Evolutionary conservation across 2,797 vertebrate genomes (phyloP).

Genomic region (Ceryle rudis): DNA sequence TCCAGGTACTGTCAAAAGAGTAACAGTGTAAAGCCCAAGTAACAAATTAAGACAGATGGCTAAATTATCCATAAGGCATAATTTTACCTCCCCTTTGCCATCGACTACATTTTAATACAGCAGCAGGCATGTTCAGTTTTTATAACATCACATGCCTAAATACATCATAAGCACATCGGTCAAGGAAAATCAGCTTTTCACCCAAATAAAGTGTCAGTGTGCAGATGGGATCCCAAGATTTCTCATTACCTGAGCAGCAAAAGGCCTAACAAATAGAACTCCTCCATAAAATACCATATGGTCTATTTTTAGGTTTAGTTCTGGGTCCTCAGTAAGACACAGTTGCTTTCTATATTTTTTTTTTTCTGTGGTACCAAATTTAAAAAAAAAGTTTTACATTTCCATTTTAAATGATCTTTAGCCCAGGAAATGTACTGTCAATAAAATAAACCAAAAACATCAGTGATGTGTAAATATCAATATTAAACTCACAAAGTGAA

Average conservation of each 20-base stretch:
- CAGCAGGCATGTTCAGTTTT: background rate
- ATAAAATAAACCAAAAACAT: background rate
- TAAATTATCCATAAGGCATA: background rate
- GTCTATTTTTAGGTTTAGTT: background rate
- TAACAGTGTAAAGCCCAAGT: background rate
- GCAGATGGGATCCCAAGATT: background rate
- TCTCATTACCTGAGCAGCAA: background rate
- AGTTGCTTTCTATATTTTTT: background rate
- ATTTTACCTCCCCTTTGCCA: background rate
- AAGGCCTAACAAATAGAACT: background rate
- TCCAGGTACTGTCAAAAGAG: background rate
- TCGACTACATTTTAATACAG: background rate
- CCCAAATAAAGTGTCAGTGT: background rate
- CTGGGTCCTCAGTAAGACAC: background rate
- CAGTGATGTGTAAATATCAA: background rate
- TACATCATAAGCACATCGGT: accelerated
- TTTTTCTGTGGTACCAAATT: background rate
- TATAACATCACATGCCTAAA: background rate
- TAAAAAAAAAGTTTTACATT: background rate
- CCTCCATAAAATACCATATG: background rate
- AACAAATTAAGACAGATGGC: background rate
- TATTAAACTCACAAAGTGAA: background rate
- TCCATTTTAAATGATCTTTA: background rate
- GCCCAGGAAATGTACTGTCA: background rate
- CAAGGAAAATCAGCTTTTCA: background rate